Conservation (phyloP, 2,888 invertebrate genomes). For the Amblyjoppa fuscipennis region DNA sequence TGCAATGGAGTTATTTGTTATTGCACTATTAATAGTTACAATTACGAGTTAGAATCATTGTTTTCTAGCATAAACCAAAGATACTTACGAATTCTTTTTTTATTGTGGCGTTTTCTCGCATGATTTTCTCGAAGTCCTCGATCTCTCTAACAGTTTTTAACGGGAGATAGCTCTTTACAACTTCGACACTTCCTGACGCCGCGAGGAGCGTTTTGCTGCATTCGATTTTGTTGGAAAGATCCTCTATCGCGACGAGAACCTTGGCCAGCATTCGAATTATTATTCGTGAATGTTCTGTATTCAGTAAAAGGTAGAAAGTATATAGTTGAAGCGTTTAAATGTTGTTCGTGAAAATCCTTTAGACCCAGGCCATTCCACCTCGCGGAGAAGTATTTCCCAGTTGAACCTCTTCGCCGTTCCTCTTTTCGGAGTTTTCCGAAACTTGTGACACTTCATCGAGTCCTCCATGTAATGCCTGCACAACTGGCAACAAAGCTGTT, state of each 20-base stretch:
- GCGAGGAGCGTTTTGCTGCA: not conserved
- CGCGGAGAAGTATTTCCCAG: not conserved
- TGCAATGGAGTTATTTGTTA: conserved; percentile 17
- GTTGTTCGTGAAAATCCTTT: conserved; percentile 5
- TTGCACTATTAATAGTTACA: not conserved
- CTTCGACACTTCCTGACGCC: too few species aligned
- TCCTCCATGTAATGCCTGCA: too few species aligned
- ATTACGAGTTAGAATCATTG: too few species aligned
- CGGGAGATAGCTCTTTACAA: too few species aligned
- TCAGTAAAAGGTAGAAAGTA: conserved; percentile 16
- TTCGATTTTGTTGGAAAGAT: conserved; percentile 12
- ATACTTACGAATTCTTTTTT: conserved; percentile 26
- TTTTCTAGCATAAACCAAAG: too few species aligned
- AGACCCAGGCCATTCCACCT: not conserved
- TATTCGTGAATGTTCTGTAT: conserved; percentile 15
- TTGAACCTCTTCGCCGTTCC: not conserved
- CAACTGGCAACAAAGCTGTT: too few species aligned
- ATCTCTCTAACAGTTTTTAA: not conserved
- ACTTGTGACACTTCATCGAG: too few species aligned
- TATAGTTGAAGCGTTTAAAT: not conserved
- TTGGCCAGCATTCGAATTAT: conserved; percentile 29
- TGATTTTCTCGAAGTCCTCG: conserved; percentile 25
- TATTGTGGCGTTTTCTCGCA: conserved; percentile 12
- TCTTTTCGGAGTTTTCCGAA: too few species aligned
- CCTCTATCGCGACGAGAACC: not conserved